Base-by-base conservation (phyloP, 2,797 vertebrate species). In the Halcyon badia region DNA sequence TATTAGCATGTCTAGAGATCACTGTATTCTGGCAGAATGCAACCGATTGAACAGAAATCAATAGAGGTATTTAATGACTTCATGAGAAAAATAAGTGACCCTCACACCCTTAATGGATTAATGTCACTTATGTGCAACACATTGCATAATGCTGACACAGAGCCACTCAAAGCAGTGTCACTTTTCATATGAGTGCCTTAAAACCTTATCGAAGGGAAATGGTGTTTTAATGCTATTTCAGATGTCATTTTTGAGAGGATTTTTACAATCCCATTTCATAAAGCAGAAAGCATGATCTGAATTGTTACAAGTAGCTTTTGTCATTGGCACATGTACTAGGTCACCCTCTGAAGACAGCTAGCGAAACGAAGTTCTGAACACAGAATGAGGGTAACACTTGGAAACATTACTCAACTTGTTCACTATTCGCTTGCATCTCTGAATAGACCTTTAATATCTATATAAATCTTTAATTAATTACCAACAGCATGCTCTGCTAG, bases 71-170 rank as follows among this genome's bases (percentile, higher is more conserved):
- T 98, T 98, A 97, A 98, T 96, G 97, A 98, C 98, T 97, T 81
- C 84, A 96, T 66, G 90, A 98, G 97, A 97, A 98, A 98, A 98
- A 98, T 98, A 98, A 98, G 98, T 98, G 98, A 98, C 98, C 98
- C 98, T 98, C 94, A 56, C 97, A 98, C 97, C 96, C 97, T 96
- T 98, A 98, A 98, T 98, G 96, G 97, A 98, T 98, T 98, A 97
- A 90, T 97, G 98, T 97, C 97, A 97, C 97, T 97, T 94, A 95
- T 31, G 94, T 95, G 95, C 97, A 97, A 97, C 96, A 96, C 98
- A 93, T 76, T 91, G 44, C 87, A 97, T 96, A 98, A 98, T 79
- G 98, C 98, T 97, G 98, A 98, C 97, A 97, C 60, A 87, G 95
- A 94, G 89, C 70, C 91, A 77, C 94, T 94, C 92, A 90, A 88